Evolutionary conservation across 1,140 invertebrate species (phyloP).

Genomic region (Papilio dardanus): DNA sequence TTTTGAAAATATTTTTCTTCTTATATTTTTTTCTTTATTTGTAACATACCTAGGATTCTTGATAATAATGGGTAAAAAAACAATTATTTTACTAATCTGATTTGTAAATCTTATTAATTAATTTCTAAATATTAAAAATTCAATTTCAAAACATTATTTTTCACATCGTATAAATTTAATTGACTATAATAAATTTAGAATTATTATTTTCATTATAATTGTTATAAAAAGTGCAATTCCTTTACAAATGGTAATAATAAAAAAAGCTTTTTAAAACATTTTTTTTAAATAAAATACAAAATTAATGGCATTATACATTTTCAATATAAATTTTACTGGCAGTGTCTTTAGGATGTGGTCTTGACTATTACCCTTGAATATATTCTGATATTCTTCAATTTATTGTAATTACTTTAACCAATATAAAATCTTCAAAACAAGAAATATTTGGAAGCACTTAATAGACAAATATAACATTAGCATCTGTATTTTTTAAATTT

Average conservation of each 20-base stretch:
- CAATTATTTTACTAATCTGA: background rate
- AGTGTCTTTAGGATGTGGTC: background rate
- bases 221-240: constrained; percentile 14
- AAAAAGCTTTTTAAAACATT: background rate
- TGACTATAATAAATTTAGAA: constrained; percentile 24
- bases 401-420: background rate
- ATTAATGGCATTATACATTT: background rate
- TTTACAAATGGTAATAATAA: background rate
- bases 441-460: background rate
- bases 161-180: constrained; percentile 29
- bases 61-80: background rate
- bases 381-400: background rate
- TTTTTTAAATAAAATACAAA: background rate
- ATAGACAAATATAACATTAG: no score
- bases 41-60: background rate
- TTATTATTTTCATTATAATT: background rate
- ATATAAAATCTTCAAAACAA: no score
- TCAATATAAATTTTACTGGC: constrained; percentile 8
- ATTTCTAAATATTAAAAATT: background rate
- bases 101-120: background rate
- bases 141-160: constrained; percentile 7
- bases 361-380: background rate
- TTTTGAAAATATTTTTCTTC: background rate
- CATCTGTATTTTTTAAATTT: background rate
- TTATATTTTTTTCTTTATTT: background rate